Base-by-base conservation (phyloP, 2,113 vertebrate genomes). In the Leptodactylus fuscus region DNA sequence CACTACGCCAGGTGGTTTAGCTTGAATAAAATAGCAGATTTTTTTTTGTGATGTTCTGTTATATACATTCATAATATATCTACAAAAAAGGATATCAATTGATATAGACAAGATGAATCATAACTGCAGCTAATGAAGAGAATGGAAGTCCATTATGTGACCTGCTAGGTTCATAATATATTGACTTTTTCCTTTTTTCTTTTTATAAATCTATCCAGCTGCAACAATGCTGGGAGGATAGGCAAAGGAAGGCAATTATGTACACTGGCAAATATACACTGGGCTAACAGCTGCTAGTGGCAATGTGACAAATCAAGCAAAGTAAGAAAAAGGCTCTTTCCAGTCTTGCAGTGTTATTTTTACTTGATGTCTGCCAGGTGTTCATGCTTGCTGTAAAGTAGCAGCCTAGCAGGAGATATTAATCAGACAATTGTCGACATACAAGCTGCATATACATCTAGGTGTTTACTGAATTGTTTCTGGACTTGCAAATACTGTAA, bases 341-440 rank as follows among this genome's bases (percentile, higher is more conserved):
- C 89, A 93, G 92, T 92, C 93, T 91, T 90, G 93, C 91, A 88
- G 44, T 76, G 73, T 93, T 95, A 93, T 94, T 94, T 93, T 89
- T 93, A 90, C 92, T 90, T 92, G 92, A 95, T 93, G 94, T 92
- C 92, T 95, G 91, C 94, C 94, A 95, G 93, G 93, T 94, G 94
- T 86, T 91, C 88, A 88, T 41, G 4, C 89, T 91, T 46, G 85
- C 89, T 88, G 91, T 91, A 91, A 91, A 89, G 92, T 91, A 94
- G 91, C 88, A 89, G 90, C 32, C 32, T 69, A 38, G 65, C 65
- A 22, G 29, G 73, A 89, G 89, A 89, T 91, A 90, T 94, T 94
- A 92, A 94, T 91, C 91, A 93, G 88, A 87, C 0, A 1, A 88
- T 88, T 91, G 87, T 70, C 46, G 8, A 38, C 76, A 58, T 55